phyloP scores from a whole-genome alignment of 2,888 invertebrate species.

The Ditylenchus weischeri region DNA sequence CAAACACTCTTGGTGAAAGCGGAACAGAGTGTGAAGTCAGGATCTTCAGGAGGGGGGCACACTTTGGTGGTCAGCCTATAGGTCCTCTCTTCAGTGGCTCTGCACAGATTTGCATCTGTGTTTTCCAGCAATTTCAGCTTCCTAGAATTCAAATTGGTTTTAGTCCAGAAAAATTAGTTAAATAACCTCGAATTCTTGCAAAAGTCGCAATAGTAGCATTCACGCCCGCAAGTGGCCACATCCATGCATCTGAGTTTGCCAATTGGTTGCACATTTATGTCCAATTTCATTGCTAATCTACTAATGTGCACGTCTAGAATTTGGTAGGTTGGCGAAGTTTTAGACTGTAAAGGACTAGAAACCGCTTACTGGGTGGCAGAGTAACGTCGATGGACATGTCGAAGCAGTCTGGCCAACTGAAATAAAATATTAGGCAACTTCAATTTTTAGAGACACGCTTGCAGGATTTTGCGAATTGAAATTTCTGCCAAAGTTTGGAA shows the following conservation, averaged over 20 bases:
- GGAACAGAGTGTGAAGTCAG: conserved; percentile 57
- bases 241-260: conserved; percentile 58
- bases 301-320: conserved; percentile 53
- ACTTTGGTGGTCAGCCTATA: conserved; percentile 49
- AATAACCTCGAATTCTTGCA: conserved; percentile 41
- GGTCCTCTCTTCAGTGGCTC: conserved; percentile 54
- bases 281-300: conserved; percentile 55
- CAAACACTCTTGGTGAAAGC: conserved; percentile 57
- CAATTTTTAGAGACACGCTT: not conserved
- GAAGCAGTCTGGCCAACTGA: conserved; percentile 53
- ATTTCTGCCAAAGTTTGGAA: too few species aligned
- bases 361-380: conserved; percentile 43
- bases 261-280: conserved; percentile 57
- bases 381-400: conserved; percentile 57
- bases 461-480: too few species aligned
- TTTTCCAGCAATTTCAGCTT: conserved; percentile 56
- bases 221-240: conserved; percentile 56
- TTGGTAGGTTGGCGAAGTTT: not conserved
- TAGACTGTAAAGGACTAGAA: not conserved
- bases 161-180: too few species aligned
- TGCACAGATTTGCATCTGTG: conserved; percentile 55
- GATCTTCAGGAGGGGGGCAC: conserved; percentile 57
- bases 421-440: not conserved
- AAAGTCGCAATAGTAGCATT: conserved; percentile 58
- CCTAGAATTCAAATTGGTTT: conserved; percentile 10